A percentile compares a stretch with the other conserved stretches of the same genome.
These are phyloP conservation scores for Nomada ruficornis DNA, from an alignment of 2,888 invertebrate genomes.

Conservation along the genomic window DNA sequence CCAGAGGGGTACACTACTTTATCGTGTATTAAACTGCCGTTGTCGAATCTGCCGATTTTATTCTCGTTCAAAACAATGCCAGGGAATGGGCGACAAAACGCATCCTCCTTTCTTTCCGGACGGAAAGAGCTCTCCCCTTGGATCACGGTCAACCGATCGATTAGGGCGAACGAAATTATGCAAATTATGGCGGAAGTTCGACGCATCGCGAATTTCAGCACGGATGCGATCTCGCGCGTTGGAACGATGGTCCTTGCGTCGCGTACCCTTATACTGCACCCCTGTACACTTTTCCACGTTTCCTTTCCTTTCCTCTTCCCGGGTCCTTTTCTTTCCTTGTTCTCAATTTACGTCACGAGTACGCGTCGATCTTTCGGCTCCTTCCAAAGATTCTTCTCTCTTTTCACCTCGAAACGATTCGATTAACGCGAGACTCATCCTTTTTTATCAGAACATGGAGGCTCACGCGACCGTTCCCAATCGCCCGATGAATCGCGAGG, in stretches of 20 bases:
- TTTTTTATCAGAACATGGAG: background rate
- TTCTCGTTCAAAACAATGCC: conserved; percentile 32
- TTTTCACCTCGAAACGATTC: too few species aligned
- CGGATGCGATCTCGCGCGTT: too few species aligned
- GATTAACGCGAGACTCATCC: too few species aligned
- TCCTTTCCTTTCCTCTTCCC: too few species aligned
- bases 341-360: too few species aligned
- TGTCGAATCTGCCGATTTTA: conserved; percentile 24
- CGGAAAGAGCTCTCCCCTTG: background rate
- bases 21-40: conserved; percentile 69
- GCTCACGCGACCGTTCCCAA: background rate
- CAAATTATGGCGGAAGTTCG: background rate
- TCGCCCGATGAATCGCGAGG: conserved; percentile 19
- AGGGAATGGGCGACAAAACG: conserved; percentile 41
- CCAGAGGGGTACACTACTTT: conserved; percentile 64
- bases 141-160: background rate
- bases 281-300: background rate
- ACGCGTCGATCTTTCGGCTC: too few species aligned
- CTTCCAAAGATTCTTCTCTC: too few species aligned
- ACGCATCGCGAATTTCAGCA: conserved; percentile 12
- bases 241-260: too few species aligned
- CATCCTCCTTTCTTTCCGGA: background rate
- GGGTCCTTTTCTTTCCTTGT: background rate
- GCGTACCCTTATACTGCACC: background rate
- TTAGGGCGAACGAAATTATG: conserved; percentile 5